A percentile compares a stretch with the other conserved stretches of the same genome.
phyloP scores from a whole-genome alignment of 2,113 vertebrate genomes.

The Lasiurus borealis region DNA sequence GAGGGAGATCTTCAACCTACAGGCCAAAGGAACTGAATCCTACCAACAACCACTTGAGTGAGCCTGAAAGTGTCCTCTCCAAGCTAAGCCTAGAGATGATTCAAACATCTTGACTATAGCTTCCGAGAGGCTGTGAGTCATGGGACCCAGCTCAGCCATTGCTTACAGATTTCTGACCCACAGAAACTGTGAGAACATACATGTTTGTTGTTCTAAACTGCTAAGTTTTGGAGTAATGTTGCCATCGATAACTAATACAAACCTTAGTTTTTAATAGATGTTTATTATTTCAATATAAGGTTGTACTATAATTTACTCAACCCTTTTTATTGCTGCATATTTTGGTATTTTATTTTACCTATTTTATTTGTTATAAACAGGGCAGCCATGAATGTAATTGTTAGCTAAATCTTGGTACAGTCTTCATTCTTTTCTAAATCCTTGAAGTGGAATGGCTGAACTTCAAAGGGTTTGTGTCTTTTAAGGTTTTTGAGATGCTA shows the following conservation, averaged over 20 bases:
- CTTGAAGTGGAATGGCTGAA: constrained; percentile 33
- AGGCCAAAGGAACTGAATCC: neutral
- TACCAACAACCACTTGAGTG: neutral
- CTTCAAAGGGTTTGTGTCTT: constrained; percentile 6
- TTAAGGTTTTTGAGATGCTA: neutral
- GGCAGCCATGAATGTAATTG: neutral
- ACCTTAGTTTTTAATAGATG: neutral
- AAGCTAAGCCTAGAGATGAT: neutral
- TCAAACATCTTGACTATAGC: neutral
- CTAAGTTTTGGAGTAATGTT: neutral
- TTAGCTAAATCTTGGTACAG: constrained; percentile 28
- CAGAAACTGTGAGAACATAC: neutral
- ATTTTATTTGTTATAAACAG: constrained; percentile 61
- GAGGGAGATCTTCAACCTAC: neutral
- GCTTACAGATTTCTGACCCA: neutral
- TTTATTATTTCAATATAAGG: constrained; percentile 33
- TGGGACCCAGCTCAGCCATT: neutral
- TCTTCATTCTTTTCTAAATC: neutral
- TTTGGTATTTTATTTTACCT: constrained; percentile 51
- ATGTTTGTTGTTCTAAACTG: constrained; percentile 12
- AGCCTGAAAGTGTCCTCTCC: neutral
- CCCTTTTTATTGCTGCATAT: neutral
- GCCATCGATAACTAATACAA: neutral
- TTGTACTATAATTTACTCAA: neutral
- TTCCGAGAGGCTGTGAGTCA: neutral